Evolutionary conservation across 37 sponge, comb jelly and placozoan genomes (phyloP), one percentile per base, ranked within the genome.

Genomic region (Aplysina aerophoba): DNA sequence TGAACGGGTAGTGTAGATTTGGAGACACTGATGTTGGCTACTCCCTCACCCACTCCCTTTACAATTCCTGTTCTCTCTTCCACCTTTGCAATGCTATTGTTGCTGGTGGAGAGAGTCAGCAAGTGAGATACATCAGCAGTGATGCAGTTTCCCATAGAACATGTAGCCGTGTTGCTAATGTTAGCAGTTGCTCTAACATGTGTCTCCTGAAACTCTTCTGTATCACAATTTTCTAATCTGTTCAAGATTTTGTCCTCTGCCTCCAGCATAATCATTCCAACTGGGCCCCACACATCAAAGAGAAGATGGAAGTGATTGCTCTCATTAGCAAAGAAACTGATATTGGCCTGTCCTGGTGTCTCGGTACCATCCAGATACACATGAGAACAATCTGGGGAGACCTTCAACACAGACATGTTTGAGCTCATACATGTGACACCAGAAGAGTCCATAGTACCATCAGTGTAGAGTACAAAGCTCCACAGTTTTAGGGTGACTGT

Each of bases 311-410:
- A 34, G 4, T 11, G n/a, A 4, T 1, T 4, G 35, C 50, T 41
- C 22, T 55, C 62, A 28, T 0, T 14, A 55, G 55, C 20, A 19
- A n/a, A 2, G 12, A 93, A 63, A 24, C 24, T 73, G 55, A 93
- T 78, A 35, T 73, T 71, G 5, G 78, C 80, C 2, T 69, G 38
- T 37, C 94, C 91, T 0, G 22, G n/a, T 3, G 35, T 83, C 53
- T 94, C 94, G n/a, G 67, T 35, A 14, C 94, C 94, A 67, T 87
- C 57, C 78, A 94, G 83, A 34, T 36, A 94, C 8, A 79, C 86
- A 17, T 6, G 1, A 3, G 87, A 86, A 60, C 94, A 94, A 36
- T 86, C 33, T 24, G 59, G 17, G 21, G 34, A 28, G 0, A 90
- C 88, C 69, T 93, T 84, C 27, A 93, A 57, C 22, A 88, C 54